A percentile compares a stretch with the other conserved stretches of the same genome.
Evolutionary conservation across 2,113 vertebrate species (phyloP).

Genomic region (Eclectus roratus): DNA sequence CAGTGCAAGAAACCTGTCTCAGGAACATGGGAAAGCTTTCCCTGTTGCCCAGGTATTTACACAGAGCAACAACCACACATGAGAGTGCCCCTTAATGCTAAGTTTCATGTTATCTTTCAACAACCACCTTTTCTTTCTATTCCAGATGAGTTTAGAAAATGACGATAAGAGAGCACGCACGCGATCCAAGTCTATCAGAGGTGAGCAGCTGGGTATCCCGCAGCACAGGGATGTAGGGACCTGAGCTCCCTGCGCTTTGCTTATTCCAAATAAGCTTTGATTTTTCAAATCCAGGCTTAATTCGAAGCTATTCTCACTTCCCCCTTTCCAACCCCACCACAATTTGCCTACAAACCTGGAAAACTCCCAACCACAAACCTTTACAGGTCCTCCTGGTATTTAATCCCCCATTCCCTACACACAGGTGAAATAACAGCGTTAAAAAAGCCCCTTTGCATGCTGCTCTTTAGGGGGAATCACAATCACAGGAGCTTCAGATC

Average conservation of each 20-base stretch:
- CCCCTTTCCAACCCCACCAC: background rate
- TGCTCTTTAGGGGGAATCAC: background rate
- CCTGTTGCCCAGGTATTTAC: background rate
- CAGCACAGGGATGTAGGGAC: background rate
- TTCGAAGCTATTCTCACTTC: background rate
- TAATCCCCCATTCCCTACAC: background rate
- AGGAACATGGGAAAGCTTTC: rapidly evolving
- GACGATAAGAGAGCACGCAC: constrained; percentile 92
- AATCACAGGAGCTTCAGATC: constrained; percentile 30
- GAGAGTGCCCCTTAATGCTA: background rate
- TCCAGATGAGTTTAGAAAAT: constrained; percentile 93
- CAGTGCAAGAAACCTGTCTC: background rate
- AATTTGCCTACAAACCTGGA: background rate
- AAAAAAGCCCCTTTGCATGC: background rate
- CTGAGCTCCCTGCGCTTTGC: background rate
- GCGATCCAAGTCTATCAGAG: constrained; percentile 91
- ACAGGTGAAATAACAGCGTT: background rate
- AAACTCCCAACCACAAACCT: background rate
- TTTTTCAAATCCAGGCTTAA: background rate
- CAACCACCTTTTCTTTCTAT: background rate
- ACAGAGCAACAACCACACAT: rapidly evolving
- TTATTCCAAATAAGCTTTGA: background rate
- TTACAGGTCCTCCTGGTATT: background rate
- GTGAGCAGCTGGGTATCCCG: constrained; percentile 69
- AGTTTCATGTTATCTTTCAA: background rate